A percentile compares a stretch with the other conserved stretches of the same genome.
Evolutionary conservation across 2,113 vertebrate genomes (phyloP).

Genomic region (Thalassoma bifasciatum): DNA sequence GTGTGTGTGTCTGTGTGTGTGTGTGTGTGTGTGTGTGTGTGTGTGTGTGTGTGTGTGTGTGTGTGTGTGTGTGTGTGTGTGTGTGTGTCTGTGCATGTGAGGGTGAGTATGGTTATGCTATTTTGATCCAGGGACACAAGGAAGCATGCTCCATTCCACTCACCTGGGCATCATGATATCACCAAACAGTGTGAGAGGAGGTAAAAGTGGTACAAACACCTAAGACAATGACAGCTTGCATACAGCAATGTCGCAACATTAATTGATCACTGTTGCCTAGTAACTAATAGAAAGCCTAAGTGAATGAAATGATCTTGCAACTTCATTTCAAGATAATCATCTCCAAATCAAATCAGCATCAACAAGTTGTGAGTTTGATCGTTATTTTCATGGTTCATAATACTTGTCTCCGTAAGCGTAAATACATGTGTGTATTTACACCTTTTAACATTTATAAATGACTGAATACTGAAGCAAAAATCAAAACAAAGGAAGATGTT

Average conservation of each 20-base stretch:
- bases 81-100: constrained; percentile 29
- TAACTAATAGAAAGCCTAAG: constrained; percentile 68
- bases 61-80: constrained; percentile 1
- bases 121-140: constrained; percentile 31
- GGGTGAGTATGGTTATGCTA: constrained; percentile 18
- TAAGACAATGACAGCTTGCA: constrained; percentile 20
- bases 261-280: constrained; percentile 69
- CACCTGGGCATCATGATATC: constrained; percentile 47
- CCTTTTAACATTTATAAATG: neutral
- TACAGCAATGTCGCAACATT: constrained; percentile 30
- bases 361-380: neutral
- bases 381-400: constrained; percentile 6
- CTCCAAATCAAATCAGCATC: constrained; percentile 17
- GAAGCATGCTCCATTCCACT: constrained; percentile 79
- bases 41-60: too few relatives aligned
- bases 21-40: too few relatives aligned
- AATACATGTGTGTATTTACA: neutral
- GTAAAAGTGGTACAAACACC: constrained; percentile 52
- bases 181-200: constrained; percentile 28
- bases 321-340: constrained; percentile 31
- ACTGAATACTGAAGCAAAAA: neutral
- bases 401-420: neutral
- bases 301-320: constrained; percentile 13
- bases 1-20: constrained; percentile 24
- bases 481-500: neutral